Percentiles rank a stretch among this genome's conserved stretches.
Conservation (phyloP, 2,113 vertebrate species). For the Elephas maximus region DNA sequence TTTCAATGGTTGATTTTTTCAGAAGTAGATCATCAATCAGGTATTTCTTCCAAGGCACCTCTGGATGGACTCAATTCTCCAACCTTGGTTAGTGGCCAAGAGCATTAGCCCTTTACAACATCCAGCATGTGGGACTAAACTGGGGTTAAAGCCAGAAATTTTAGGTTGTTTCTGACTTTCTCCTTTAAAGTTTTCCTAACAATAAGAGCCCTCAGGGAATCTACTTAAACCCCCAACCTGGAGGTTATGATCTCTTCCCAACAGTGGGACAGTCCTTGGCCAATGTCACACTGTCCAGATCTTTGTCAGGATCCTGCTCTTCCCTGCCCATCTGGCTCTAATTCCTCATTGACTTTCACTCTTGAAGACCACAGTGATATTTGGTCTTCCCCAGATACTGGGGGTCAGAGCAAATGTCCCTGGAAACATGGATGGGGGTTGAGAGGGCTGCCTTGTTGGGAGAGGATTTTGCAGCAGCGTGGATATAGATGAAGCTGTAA, state of each 20-base stretch:
- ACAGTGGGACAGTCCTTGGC: not conserved
- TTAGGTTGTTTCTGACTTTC: not conserved
- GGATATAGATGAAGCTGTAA: slow-evolving; percentile 87
- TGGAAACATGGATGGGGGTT: not conserved
- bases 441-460: not conserved
- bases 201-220: not conserved
- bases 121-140: not conserved
- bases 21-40: not conserved
- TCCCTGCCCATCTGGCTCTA: not conserved
- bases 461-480: slow-evolving; percentile 70
- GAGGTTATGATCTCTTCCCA: not conserved
- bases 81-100: not conserved
- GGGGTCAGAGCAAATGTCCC: slow-evolving; percentile 55
- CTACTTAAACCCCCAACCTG: not conserved
- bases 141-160: not conserved
- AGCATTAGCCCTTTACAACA: not conserved
- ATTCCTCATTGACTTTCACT: not conserved
- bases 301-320: not conserved
- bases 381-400: slow-evolving; percentile 67
- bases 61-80: not conserved
- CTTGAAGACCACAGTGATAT: slow-evolving; percentile 63
- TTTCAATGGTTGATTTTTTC: not conserved
- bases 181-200: not conserved
- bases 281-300: not conserved
- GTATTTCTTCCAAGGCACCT: not conserved